Evolutionary conservation across 2,888 invertebrate genomes (phyloP).

Genomic region (Rugalucina vietnamica): DNA sequence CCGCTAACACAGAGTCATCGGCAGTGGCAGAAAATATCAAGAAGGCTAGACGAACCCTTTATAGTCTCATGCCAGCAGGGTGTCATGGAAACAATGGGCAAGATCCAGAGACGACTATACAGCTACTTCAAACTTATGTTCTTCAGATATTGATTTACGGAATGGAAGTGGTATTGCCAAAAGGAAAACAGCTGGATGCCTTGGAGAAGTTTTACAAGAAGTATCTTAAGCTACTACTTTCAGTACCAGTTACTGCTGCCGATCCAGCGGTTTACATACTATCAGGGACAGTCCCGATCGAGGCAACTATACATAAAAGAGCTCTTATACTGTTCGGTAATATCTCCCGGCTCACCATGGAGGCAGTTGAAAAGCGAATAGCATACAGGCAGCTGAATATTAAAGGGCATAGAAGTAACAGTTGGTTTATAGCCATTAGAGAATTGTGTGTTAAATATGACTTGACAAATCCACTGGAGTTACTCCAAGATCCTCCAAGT

Average conservation of each 20-base stretch:
- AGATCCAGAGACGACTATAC: not conserved
- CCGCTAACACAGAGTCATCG: constrained; percentile 2
- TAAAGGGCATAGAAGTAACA: not conserved
- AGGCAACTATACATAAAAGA: constrained; percentile 26
- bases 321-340: constrained; percentile 16
- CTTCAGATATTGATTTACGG: not conserved
- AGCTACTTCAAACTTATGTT: not conserved
- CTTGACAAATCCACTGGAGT: not conserved
- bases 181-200: not conserved
- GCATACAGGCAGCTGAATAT: not conserved
- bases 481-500: not conserved
- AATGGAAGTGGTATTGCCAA: not conserved
- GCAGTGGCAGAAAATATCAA: constrained; percentile 15
- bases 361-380: not conserved
- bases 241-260: constrained; percentile 23
- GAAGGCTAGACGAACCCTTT: constrained; percentile 22
- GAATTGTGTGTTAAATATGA: not conserved
- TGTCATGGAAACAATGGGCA: not conserved
- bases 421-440: not conserved
- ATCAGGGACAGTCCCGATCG: constrained; percentile 21
- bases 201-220: not conserved
- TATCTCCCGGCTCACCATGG: not conserved
- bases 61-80: not conserved
- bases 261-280: constrained; percentile 25
- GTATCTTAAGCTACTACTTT: constrained; percentile 12